Conservation (phyloP, 2,113 vertebrate genomes). For the Datnioides undecimradiatus region DNA sequence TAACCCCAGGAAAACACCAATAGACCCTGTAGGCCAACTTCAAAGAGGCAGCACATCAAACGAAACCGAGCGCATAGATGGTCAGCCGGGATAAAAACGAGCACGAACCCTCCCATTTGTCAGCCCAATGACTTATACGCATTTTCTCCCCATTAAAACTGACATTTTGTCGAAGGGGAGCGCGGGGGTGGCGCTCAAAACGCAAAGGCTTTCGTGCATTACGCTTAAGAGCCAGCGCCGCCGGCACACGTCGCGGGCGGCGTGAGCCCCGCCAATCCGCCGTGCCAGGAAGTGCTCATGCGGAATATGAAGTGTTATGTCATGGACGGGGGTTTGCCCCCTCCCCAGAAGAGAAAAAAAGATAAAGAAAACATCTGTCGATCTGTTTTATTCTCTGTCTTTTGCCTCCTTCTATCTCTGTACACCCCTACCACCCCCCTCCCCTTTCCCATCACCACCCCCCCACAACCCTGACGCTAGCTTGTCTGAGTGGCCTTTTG, state of each 20-base stretch:
- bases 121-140: conserved; percentile 59
- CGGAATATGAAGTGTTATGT: conserved; percentile 41
- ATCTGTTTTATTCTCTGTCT: conserved; percentile 57
- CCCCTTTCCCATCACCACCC: conserved; percentile 38
- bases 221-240: not conserved
- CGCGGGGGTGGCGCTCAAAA: conserved; percentile 28
- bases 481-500: conserved; percentile 83
- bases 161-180: conserved; percentile 8
- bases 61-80: conserved; percentile 66
- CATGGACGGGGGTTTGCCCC: conserved; percentile 18
- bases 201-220: not conserved
- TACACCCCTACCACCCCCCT: not conserved
- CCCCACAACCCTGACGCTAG: conserved; percentile 76
- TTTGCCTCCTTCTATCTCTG: conserved; percentile 47
- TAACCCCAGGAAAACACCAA: conserved; percentile 80
- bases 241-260: conserved; percentile 3
- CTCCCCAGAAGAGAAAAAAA: not conserved
- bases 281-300: conserved; percentile 23
- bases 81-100: conserved; percentile 68
- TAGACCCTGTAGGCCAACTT: conserved; percentile 76
- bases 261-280: conserved; percentile 9
- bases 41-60: conserved; percentile 81
- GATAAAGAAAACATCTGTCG: conserved; percentile 38
- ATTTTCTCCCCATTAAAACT: conserved; percentile 39
- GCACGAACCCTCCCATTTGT: conserved; percentile 66